Evolutionary conservation across 2,797 vertebrate genomes (phyloP).

Genomic region (Enteromius anoplus): DNA sequence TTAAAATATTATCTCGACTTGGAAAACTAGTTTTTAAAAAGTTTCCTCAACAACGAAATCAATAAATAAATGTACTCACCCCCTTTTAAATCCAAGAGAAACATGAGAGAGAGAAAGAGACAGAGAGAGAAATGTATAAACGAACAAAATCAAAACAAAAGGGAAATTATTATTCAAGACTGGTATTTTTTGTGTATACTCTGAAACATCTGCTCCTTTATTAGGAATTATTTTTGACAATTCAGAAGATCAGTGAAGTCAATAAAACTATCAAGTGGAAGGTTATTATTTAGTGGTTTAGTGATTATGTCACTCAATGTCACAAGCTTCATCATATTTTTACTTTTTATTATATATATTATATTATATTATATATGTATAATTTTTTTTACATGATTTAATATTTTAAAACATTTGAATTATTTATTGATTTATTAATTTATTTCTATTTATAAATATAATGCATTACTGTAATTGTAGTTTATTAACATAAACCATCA

Average conservation of each 20-base stretch:
- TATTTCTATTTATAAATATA: neutral
- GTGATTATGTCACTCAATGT: too few species aligned
- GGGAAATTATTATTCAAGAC: neutral
- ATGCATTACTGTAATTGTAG: neutral
- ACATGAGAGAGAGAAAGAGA: neutral
- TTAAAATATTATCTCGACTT: neutral
- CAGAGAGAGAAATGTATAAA: too few species aligned
- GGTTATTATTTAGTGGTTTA: neutral
- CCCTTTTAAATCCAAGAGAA: constrained; percentile 48
- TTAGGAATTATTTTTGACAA: neutral
- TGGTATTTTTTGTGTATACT: neutral
- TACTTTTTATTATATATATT: too few species aligned
- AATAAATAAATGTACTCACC: constrained; percentile 51
- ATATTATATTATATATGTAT: too few species aligned
- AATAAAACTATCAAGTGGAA: neutral
- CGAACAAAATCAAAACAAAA: neutral
- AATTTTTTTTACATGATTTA: too few species aligned
- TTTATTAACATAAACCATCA: neutral
- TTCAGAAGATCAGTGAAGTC: constrained; percentile 1
- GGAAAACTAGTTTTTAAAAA: neutral
- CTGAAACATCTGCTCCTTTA: neutral
- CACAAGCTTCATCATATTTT: too few species aligned
- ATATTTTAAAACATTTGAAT: neutral
- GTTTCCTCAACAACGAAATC: neutral
- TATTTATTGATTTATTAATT: neutral